Evolutionary conservation across 2,797 vertebrate genomes (phyloP).

Genomic region (Tauraco hartlaubi): DNA sequence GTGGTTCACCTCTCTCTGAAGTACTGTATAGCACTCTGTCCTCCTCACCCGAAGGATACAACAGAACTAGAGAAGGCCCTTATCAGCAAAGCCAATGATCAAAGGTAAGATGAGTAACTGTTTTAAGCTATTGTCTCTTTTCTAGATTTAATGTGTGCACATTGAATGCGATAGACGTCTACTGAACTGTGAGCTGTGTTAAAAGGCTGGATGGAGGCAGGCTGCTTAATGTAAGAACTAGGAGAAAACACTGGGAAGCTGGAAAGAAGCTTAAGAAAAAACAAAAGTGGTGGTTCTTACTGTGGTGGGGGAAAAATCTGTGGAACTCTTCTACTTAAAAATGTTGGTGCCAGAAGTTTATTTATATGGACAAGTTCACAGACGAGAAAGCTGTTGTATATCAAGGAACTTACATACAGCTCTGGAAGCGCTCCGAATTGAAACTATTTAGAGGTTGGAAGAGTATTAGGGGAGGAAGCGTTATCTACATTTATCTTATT

Average conservation of each 20-base stretch:
- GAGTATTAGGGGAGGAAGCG: not conserved
- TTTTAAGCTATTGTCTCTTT: not conserved
- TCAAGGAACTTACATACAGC: not conserved
- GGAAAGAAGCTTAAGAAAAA: not conserved
- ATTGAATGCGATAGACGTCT: rapidly evolving
- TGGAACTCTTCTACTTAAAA: not conserved
- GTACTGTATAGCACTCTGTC: not conserved
- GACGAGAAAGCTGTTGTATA: not conserved
- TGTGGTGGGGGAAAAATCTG: not conserved
- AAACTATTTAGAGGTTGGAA: not conserved
- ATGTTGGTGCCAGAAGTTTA: not conserved
- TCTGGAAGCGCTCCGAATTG: not conserved
- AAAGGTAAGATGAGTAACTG: not conserved
- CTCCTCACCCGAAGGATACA: not conserved
- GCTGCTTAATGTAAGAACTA: not conserved
- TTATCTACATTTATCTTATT: rapidly evolving
- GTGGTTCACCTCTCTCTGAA: not conserved
- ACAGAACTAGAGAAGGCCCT: not conserved
- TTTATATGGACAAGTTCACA: not conserved
- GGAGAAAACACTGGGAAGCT: not conserved
- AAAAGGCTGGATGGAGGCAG: not conserved
- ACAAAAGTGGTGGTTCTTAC: not conserved
- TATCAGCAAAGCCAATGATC: not conserved
- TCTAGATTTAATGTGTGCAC: not conserved
- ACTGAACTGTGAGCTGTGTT: not conserved